Evolutionary conservation across 2,888 invertebrate species (phyloP), one percentile per base, ranked within the genome.

Genomic region (Leucophenga montana): DNA sequence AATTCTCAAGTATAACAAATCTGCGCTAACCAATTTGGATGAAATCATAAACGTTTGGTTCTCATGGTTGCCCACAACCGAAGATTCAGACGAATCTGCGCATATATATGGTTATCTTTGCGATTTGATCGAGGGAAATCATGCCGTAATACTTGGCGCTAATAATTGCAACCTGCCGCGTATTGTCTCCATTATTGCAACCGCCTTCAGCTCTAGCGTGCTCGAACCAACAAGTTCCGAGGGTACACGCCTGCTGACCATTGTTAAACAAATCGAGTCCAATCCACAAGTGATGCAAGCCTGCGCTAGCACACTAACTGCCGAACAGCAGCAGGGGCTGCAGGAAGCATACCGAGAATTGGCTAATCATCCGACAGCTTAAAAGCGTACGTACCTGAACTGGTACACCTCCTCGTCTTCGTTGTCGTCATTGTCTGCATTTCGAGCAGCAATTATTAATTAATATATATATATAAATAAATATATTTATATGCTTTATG

Each of bases 21-120:
- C 93, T 65, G 93, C 93, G 77, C 92, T 97, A 75, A 85, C 79
- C 71, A 95, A 96, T 89, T 91, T 95, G 74, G 95, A 96, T 82
- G 96, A 98, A 89, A 91, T 97, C 73, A 92, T 98, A 78, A 95
- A 95, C 72, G 92, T 94, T 85, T 98, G 98, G 97, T 89, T 98
- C 82, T 92, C 93, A 69, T 99, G 99, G 98, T 90, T 99, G 85
- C 99, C 99, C 9, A 97, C 98, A 48, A 93, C 95, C 78, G 98
- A 98, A 87, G 99, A 99, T 89, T 92, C 93, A 14, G 99, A 98
- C 79, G 99, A 99, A 90, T 95, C 98, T 64, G 95, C 95, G 27
- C 96, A 97, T 87, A 95, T 99, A 74, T 99, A 98, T 89, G 95
- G 95, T 70, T 96, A 98, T 89, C 91, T 99, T 77, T 98, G 98